Evolutionary conservation across 2,797 vertebrate species (phyloP), one percentile per base, ranked within the genome.

Genomic region (Tachyglossus aculeatus): DNA sequence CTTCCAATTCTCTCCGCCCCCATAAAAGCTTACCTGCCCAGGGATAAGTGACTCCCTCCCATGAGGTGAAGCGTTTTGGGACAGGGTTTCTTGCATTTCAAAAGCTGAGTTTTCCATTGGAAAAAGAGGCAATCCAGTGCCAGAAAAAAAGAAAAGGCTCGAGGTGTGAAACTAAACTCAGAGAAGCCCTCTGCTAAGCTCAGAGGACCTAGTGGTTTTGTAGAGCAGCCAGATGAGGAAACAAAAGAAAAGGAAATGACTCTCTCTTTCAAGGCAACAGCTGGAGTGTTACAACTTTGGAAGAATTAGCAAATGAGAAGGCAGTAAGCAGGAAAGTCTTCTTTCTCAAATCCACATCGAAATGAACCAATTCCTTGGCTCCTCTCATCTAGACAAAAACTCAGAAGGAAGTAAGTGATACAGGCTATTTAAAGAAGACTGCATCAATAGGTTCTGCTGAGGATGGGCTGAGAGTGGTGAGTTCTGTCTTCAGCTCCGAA

Each of bases 81-180:
- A 0, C n/a, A 0, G 52, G 16, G 73, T 77, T 67, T 81, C 80
- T 0, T 74, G 48, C 57, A 86, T 68, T 44, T 91, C 89, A 66
- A 90, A 90, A 3, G 72, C 89, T 4, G 45, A 21, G 27, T 86
- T 91, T 45, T 89, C 84, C 87, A 87, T 86, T 66, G 29, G 12
- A 51, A 31, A 58, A 51, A n/a, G 21, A 14, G 44, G 41, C 24
- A 62, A 33, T 18, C 12, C 57, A 50, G 10, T 61, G 60, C 65
- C 57, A 34, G 45, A 61, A 70, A 7, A 39, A 13, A 55, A 62
- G 13, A 36, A 33, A 16, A 21, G 14, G 16, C 3, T 18, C 16
- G 9, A 18, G 24, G 15, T 29, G 9, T 16, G 15, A 15, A 47
- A 34, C 11, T 15, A 29, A 25, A 27, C 7, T n/a, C 29, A 15